Conservation (phyloP, 2,113 vertebrate genomes). For the Desmodus rotundus region DNA sequence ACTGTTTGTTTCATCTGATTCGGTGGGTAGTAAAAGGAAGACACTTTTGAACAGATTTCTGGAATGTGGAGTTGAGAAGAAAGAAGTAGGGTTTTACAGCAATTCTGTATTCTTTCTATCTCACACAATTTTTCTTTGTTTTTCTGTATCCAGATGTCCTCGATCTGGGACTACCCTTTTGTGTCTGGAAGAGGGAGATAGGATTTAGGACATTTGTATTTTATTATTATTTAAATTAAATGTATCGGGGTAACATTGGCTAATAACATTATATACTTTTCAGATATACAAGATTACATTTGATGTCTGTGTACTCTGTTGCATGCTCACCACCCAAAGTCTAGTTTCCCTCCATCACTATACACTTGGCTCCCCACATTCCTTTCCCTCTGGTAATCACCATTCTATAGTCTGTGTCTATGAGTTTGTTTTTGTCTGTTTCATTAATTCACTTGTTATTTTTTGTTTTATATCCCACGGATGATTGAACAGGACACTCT, state of each 20-base stretch:
- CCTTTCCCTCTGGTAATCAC: no score
- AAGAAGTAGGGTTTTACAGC: neutral
- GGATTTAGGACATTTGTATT: neutral
- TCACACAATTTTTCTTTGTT: neutral
- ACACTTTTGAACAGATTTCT: neutral
- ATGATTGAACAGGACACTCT: neutral
- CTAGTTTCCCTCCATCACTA: no score
- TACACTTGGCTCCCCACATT: no score
- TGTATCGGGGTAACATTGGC: neutral
- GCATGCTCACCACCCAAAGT: no score
- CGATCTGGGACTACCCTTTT: neutral
- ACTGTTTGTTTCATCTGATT: neutral
- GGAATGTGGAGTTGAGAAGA: neutral
- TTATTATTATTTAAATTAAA: neutral
- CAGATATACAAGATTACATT: neutral
- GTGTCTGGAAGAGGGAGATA: neutral
- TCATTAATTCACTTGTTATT: neutral
- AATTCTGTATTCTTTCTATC: neutral
- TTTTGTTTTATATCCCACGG: neutral
- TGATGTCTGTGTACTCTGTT: neutral
- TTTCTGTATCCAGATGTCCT: neutral
- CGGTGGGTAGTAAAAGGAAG: neutral
- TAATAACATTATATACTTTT: neutral
- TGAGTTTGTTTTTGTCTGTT: no score
- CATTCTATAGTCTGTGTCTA: no score